Evolutionary conservation across 53 echinoderm and acorn worm species (phyloP).

Genomic region (Actinopyga echinites): DNA sequence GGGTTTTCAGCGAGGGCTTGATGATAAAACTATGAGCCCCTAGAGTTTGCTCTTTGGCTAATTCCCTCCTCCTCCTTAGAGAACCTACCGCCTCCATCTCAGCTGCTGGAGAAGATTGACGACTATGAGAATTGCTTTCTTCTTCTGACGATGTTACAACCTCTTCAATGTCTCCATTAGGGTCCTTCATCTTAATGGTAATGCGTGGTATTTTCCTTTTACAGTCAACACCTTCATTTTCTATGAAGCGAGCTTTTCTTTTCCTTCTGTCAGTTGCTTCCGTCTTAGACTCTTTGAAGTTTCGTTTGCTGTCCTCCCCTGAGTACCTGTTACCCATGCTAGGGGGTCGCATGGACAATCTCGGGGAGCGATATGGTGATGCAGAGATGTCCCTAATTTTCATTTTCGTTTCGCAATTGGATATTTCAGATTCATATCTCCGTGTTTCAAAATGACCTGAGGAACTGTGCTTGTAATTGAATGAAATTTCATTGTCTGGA

Average conservation of each 20-base stretch:
- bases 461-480: conserved; percentile 52
- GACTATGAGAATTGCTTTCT: conserved; percentile 60
- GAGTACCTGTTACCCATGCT: background rate
- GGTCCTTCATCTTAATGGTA: conserved; percentile 85
- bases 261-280: conserved; percentile 6
- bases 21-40: background rate
- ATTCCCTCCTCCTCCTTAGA: conserved; percentile 4
- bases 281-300: background rate
- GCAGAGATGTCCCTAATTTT: conserved; percentile 80
- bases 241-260: conserved; percentile 61
- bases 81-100: conserved; percentile 12
- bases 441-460: conserved; percentile 24
- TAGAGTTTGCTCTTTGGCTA: conserved; percentile 14
- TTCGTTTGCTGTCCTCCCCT: background rate
- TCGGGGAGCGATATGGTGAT: conserved; percentile 21
- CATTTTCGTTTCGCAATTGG: conserved; percentile 84
- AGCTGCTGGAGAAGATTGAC: conserved; percentile 9
- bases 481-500: conserved; percentile 47
- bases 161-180: conserved; percentile 77
- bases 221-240: conserved; percentile 44
- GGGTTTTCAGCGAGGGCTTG: background rate
- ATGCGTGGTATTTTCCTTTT: conserved; percentile 73
- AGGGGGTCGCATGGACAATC: conserved; percentile 33
- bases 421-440: conserved; percentile 85
- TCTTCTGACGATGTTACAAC: conserved; percentile 78